Conservation (phyloP, 2,797 vertebrate species). For the Chanos chanos region DNA sequence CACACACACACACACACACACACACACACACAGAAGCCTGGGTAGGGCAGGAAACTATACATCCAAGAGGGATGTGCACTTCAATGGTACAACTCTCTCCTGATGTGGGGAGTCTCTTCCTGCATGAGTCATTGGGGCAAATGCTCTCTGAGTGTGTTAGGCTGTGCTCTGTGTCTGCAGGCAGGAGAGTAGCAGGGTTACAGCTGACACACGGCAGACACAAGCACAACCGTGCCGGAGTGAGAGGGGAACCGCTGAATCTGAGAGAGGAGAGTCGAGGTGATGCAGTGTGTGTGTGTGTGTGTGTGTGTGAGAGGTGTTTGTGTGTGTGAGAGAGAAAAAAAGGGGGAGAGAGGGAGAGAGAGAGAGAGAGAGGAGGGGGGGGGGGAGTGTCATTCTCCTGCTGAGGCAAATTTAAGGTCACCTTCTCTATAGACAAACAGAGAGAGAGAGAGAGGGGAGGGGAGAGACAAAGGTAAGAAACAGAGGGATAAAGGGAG, state of each 20-base stretch:
- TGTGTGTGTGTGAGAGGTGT: neutral
- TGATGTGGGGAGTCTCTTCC: too few species aligned
- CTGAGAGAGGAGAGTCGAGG: neutral
- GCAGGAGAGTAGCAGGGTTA: too few species aligned
- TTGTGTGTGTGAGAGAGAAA: neutral
- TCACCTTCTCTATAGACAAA: neutral
- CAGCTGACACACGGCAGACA: neutral
- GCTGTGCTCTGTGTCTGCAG: too few species aligned
- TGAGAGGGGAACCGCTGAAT: neutral
- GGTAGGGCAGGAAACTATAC: neutral
- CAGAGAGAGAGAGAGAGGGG: too few species aligned
- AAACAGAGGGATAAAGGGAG: too few species aligned
- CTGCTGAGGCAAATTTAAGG: neutral
- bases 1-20: neutral
- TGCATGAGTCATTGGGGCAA: too few species aligned
- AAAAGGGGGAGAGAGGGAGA: too few species aligned
- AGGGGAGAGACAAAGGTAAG: too few species aligned
- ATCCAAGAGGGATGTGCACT: too few species aligned
- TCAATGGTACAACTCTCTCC: too few species aligned
- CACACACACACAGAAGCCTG: neutral
- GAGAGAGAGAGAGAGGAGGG: too few species aligned
- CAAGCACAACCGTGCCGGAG: neutral
- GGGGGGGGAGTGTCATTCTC: neutral
- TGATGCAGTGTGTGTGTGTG: neutral
- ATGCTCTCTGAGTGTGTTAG: too few species aligned